These are phyloP conservation scores for Hedychridium roseum DNA, from an alignment of 2,888 invertebrate species.

Conservation along the genomic window DNA sequence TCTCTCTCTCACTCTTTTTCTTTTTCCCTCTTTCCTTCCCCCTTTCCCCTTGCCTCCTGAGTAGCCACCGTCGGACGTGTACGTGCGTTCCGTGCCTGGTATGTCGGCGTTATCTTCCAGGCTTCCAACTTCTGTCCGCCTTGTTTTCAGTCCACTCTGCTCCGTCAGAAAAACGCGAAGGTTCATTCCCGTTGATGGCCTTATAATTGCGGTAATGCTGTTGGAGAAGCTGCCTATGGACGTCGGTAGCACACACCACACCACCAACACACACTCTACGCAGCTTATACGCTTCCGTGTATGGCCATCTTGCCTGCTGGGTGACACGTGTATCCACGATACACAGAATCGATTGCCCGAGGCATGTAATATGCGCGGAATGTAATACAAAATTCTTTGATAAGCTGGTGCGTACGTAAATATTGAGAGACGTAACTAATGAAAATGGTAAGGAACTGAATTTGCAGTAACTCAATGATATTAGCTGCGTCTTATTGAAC, in stretches of 20 bases:
- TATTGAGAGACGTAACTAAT: too few species aligned
- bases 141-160: conserved; percentile 22
- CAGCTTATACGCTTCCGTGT: too few species aligned
- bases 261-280: too few species aligned
- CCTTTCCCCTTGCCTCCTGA: conserved; percentile 10
- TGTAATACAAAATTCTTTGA: too few species aligned
- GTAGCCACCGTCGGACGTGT: conserved; percentile 10
- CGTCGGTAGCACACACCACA: too few species aligned
- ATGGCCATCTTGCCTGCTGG: too few species aligned
- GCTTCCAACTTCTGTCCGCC: conserved; percentile 19
- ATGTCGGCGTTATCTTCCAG: conserved; percentile 13
- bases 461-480: too few species aligned
- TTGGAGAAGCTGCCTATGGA: conserved; percentile 3
- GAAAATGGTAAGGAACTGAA: too few species aligned
- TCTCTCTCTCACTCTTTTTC: conserved; percentile 1
- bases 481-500: too few species aligned
- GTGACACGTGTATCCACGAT: too few species aligned
- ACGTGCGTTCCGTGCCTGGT: conserved; percentile 22
- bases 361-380: too few species aligned
- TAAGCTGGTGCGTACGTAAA: too few species aligned
- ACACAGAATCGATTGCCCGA: neutral
- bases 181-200: conserved; percentile 49
- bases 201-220: conserved; percentile 50
- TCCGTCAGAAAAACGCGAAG: conserved; percentile 41
- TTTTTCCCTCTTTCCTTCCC: neutral